These are phyloP conservation scores for Drosophila melanogaster DNA, from an alignment of 1,140 invertebrate species.

Conservation along the genomic window Release_6_plus_ISO1_MT NT_037436.4:8745501-8746000, in stretches of 20 bases:
- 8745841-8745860: slow-evolving; percentile 59
- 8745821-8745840: slow-evolving; percentile 50
- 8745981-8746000: neutral
- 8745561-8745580: slow-evolving; percentile 29
- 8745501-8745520: slow-evolving; percentile 32
- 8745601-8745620: slow-evolving; percentile 55
- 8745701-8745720: slow-evolving; percentile 78
- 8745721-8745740: slow-evolving; percentile 58
- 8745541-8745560: slow-evolving; percentile 82
- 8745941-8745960: slow-evolving; percentile 7
- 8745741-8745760: slow-evolving; percentile 57
- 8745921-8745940: slow-evolving; percentile 18
- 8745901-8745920: neutral
- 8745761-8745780: slow-evolving; percentile 49
- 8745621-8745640: slow-evolving; percentile 63
- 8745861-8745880: slow-evolving; percentile 29
- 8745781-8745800: slow-evolving; percentile 26
- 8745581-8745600: slow-evolving; percentile 71
- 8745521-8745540: slow-evolving; percentile 80
- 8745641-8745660: slow-evolving; percentile 54
- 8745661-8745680: slow-evolving; percentile 47
- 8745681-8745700: slow-evolving; percentile 71
- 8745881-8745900: slow-evolving; percentile 1
- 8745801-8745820: slow-evolving; percentile 61
- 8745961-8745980: no score